Evolutionary conservation across 2,113 vertebrate genomes (phyloP).

Genomic region (Silurus asotus): DNA sequence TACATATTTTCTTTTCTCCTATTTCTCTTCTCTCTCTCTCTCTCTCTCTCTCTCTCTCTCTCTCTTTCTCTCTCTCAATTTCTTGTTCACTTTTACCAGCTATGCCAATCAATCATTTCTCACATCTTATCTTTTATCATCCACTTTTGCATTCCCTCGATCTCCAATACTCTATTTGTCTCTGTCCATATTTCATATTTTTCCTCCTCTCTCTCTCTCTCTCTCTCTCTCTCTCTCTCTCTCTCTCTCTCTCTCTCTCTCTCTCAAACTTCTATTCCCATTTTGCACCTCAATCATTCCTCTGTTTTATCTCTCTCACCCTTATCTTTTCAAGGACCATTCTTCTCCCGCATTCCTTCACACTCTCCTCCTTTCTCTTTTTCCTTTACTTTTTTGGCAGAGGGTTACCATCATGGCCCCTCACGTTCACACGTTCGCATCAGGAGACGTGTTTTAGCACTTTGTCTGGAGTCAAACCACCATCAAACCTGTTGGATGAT

Average conservation of each 20-base stretch:
- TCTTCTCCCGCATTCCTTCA: constrained; percentile 18
- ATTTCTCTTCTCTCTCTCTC: not conserved
- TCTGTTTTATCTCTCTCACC: constrained; percentile 27
- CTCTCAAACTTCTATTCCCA: not conserved
- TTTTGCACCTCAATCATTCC: not conserved
- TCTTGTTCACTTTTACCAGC: not conserved
- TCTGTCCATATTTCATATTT: too few relatives aligned
- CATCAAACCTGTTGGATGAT: constrained; percentile 17
- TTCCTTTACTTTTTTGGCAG: not conserved
- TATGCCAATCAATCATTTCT: not conserved
- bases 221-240: not conserved
- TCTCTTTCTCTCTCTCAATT: not conserved
- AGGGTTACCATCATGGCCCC: constrained; percentile 8
- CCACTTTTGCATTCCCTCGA: too few relatives aligned
- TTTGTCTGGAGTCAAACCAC: constrained; percentile 27
- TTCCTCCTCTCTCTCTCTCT: not conserved
- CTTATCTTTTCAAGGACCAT: constrained; percentile 24
- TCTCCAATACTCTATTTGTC: too few relatives aligned
- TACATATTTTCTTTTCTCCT: not conserved
- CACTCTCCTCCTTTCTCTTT: constrained; percentile 16
- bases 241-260: constrained; percentile 4
- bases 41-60: not conserved
- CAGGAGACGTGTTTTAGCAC: constrained; percentile 4
- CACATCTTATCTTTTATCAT: not conserved
- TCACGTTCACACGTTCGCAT: constrained; percentile 21